Conservation (phyloP, 1,140 invertebrate species). For the Probaryconus sp. region DNA sequence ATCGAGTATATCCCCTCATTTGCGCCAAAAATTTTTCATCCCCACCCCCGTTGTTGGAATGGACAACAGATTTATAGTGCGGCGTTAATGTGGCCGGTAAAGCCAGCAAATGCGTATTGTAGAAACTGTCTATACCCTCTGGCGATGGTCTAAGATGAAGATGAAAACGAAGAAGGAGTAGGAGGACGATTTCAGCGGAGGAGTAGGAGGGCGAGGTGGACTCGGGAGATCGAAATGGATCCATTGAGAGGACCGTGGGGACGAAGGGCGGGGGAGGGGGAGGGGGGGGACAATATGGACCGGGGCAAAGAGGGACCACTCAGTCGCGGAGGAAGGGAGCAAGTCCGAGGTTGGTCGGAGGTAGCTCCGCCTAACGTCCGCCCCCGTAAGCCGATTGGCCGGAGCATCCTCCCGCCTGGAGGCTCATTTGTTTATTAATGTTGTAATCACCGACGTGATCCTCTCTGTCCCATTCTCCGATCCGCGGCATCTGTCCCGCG, state of each 20-base stretch:
- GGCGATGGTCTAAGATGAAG: conserved; percentile 55
- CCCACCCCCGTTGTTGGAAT: conserved; percentile 15
- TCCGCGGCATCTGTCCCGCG: conserved; percentile 62
- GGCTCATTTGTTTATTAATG: conserved; percentile 79
- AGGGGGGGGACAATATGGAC: conserved; percentile 41
- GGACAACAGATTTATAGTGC: conserved; percentile 57
- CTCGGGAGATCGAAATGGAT: conserved; percentile 42
- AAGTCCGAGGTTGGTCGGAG: conserved; percentile 69
- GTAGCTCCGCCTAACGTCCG: conserved; percentile 72
- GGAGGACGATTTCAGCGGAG: too few relatives aligned
- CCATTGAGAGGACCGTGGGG: conserved; percentile 36
- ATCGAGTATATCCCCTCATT: conserved; percentile 46
- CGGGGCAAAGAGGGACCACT: conserved; percentile 34
- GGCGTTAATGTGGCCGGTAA: conserved; percentile 53
- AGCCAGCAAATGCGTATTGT: conserved; percentile 51
- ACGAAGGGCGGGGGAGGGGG: conserved; percentile 35
- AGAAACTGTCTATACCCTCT: conserved; percentile 55
- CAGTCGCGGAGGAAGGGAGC: conserved; percentile 26
- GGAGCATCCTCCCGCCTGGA: conserved; percentile 71
- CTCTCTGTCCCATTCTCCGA: conserved; percentile 73
- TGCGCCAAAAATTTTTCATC: conserved; percentile 60
- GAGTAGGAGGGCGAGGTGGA: too few relatives aligned
- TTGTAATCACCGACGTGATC: conserved; percentile 77
- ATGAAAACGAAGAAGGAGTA: conserved; percentile 50
- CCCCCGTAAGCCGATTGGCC: conserved; percentile 73